Base-by-base conservation (phyloP, 2,113 vertebrate species). In the Neolamprologus caudopunctatus region DNA sequence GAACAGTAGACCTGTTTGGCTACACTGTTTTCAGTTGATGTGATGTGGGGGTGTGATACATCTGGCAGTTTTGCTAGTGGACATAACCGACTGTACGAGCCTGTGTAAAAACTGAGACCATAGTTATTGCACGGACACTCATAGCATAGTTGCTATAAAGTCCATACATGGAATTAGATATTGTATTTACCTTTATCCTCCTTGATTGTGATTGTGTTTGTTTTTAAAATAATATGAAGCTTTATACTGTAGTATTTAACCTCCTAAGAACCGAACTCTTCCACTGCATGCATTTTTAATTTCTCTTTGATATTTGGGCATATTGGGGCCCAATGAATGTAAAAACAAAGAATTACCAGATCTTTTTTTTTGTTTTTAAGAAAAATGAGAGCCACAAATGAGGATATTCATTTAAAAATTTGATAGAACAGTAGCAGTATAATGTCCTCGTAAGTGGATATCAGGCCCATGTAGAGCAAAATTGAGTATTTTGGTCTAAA, bases 1-100 rank as follows among this genome's bases (percentile, higher is more conserved):
- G 10, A 78, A 51, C 26, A 78, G 47, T 12, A 51, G 45, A 73
- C 40, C 17, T 24, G 58, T 57, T 19, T 40, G 45, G 11, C 19
- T 33, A 7, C 71, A 61, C 68, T 85, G 86, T 86, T 85, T 93
- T n/a, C 11, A 83, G 71, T 85, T 55, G 91, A 16, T 71, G 84
- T 11, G 71, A 88, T 87, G 84, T 83, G 81, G 84, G 73, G 51
- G 82, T 83, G 92, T 80, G 54, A 47, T 90, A 63, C 84, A 91
- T 91, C 73, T 91, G 86, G 37, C 73, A 78, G 73, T 31, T 78
- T 51, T 78, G 45, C 73, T 51, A 33, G 45, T 33, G 85, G 37
- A 82, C 57, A 57, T 85, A 84, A 86, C 78, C 14, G 47, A 40
- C 26, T 17, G 53, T 71, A 80, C n/a, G 75, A 26, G 47, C 42